These are phyloP conservation scores for Phania funesta DNA, from an alignment of 2,888 invertebrate genomes.

Conservation along the genomic window DNA sequence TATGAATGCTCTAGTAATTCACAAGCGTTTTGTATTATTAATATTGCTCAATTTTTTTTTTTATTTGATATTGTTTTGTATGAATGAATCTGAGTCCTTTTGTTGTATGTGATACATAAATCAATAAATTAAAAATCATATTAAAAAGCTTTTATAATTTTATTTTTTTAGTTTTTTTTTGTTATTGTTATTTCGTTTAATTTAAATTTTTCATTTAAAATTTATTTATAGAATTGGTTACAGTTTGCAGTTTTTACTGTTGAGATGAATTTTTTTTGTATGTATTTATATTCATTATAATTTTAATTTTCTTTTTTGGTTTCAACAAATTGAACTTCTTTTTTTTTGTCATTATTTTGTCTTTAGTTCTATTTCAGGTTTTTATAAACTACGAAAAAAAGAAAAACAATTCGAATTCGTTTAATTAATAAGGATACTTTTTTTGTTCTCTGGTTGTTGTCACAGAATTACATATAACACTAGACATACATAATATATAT, in stretches of 20 bases:
- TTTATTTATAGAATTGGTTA: slow-evolving; percentile 57
- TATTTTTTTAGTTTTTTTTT: slow-evolving; percentile 43
- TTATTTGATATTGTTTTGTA: slow-evolving; percentile 17
- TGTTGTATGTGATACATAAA: slow-evolving; percentile 4
- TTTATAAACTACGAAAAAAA: slow-evolving; percentile 52
- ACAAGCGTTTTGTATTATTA: slow-evolving; percentile 8
- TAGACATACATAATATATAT: slow-evolving; percentile 62
- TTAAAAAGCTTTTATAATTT: slow-evolving; percentile 53
- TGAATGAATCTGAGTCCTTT: slow-evolving; percentile 26
- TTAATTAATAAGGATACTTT: slow-evolving; percentile 51
- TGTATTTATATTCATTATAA: slow-evolving; percentile 6
- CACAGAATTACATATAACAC: slow-evolving; percentile 59
- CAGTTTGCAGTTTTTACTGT: slow-evolving; percentile 21
- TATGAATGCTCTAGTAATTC: not conserved
- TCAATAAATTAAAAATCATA: slow-evolving; percentile 37
- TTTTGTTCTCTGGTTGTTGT: slow-evolving; percentile 27
- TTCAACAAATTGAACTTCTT: slow-evolving; percentile 53
- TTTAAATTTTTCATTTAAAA: slow-evolving; percentile 49
- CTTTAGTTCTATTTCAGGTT: slow-evolving; percentile 39
- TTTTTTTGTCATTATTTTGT: not conserved
- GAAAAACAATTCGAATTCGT: slow-evolving; percentile 42
- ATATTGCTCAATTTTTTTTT: slow-evolving; percentile 6
- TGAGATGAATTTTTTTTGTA: slow-evolving; percentile 38
- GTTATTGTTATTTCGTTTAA: slow-evolving; percentile 35
- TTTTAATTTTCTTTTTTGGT: slow-evolving; percentile 26